Percentiles rank a stretch among this genome's conserved stretches.
phyloP scores from a whole-genome alignment of 2,888 invertebrate species.

The Anoplius nigerrimus region DNA sequence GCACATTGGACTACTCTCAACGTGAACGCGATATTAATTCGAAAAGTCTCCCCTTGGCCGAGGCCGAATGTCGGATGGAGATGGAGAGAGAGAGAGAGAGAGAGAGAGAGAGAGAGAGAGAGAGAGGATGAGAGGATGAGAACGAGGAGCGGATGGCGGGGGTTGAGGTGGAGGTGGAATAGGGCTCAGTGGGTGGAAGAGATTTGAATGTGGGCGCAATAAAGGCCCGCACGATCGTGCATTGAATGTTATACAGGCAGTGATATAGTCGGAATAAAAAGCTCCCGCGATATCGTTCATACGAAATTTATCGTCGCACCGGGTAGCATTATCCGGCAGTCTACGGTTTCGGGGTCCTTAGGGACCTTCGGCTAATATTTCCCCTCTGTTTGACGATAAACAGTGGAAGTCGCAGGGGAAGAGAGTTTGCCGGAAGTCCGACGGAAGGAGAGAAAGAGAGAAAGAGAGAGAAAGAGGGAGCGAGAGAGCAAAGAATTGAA shows the following conservation, averaged over 20 bases:
- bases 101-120: too few relatives aligned
- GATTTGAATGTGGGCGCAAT: not conserved
- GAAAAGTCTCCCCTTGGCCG: slow-evolving; percentile 11
- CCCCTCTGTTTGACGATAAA: slow-evolving; percentile 44
- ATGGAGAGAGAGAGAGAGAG: not conserved
- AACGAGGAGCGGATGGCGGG: not conserved
- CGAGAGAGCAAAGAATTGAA: not conserved
- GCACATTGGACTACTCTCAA: not conserved
- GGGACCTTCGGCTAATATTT: slow-evolving; percentile 41
- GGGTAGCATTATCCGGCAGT: slow-evolving; percentile 36
- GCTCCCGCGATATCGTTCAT: slow-evolving; percentile 31
- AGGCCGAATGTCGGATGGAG: not conserved
- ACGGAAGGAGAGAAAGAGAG: not conserved
- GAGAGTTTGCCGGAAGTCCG: slow-evolving; percentile 3
- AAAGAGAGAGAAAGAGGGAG: not conserved
- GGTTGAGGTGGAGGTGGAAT: not conserved
- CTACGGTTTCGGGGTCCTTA: slow-evolving; percentile 15
- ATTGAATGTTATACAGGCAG: slow-evolving; percentile 19
- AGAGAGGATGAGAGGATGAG: not conserved
- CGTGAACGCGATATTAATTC: slow-evolving; percentile 20
- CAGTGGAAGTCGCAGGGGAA: slow-evolving; percentile 38
- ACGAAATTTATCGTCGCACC: slow-evolving; percentile 46
- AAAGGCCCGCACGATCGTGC: slow-evolving; percentile 22
- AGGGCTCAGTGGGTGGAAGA: too few relatives aligned
- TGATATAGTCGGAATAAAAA: slow-evolving; percentile 32